Base-by-base conservation (phyloP, 2,113 vertebrate genomes). In the Sturnus vulgaris region DNA sequence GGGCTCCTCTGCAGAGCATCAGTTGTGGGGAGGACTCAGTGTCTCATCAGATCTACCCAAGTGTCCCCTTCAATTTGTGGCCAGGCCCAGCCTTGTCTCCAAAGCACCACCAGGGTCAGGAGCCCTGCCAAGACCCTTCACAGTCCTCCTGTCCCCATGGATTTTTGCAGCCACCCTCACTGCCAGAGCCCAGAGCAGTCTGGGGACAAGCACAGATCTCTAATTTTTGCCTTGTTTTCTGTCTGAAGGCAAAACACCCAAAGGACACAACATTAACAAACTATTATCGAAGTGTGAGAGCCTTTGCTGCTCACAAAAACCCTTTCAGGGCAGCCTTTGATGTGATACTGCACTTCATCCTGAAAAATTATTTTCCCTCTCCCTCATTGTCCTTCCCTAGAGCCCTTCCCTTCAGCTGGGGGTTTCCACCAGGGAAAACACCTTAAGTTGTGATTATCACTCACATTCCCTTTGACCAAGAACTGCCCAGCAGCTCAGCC, bases 41-140 rank as follows among this genome's bases (percentile, higher is more conserved):
- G 55, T 35, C 79, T 64, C 40, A 2, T 33, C 61, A 83, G 68
- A 60, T 52, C 5, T 61, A 65, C 11, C 53, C 87, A 82, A 88
- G n/a, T 10, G 66, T 61, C 87, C 91, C 73, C 83, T 95, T 56
- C 86, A 92, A 95, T 87, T 87, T 94, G 96, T 39, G 90, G 93
- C 66, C 0, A 0, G 92, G 77, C 81, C 83, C 94, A 70, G 76
- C 87, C 93, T 94, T 64, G 39, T 60, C 91, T 82, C 66, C n/a
- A 68, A 72, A 96, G 82, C 73, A 66, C 52, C 85, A 66, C 27
- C 60, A 92, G 57, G 57, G 69, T 25, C 37, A 46, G 72, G 42
- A 88, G 44, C 59, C 16, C 57, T 82, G 96, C 86, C 93, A 96
- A 91, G 82, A 49, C 7, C 49, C 77, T 82, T 28, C 61, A 65